Percentiles rank a stretch among this genome's conserved stretches.
Conservation (phyloP, 2,113 vertebrate species). For the Oncorhynchus tshawytscha region DNA sequence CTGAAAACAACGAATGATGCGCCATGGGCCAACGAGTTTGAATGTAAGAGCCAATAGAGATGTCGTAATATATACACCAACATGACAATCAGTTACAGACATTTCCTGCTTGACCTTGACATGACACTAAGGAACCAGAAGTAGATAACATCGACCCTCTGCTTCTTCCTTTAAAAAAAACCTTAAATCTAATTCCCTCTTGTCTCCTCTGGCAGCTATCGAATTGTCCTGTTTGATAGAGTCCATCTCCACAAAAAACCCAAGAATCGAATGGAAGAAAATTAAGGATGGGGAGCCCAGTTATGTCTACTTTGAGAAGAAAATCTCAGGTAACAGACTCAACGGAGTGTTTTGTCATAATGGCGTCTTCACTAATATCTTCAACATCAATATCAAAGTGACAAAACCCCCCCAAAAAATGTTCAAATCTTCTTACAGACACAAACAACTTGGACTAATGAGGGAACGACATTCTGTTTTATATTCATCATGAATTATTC, state of each 20-base stretch:
- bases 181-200: background rate
- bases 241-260: constrained; percentile 81
- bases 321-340: constrained; percentile 80
- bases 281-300: constrained; percentile 82
- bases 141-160: background rate
- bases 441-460: background rate
- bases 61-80: no score
- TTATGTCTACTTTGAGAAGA: constrained; percentile 86
- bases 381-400: background rate
- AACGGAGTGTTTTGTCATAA: background rate
- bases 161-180: background rate
- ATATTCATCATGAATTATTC: no score
- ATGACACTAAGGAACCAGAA: background rate
- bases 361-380: background rate
- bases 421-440: background rate
- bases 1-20: constrained; percentile 79
- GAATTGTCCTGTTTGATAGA: constrained; percentile 92
- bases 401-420: background rate
- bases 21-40: constrained; percentile 93
- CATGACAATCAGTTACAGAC: background rate
- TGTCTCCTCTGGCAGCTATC: constrained; percentile 68
- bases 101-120: background rate
- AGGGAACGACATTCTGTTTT: no score
- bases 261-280: constrained; percentile 97
- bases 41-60: constrained; percentile 78